Base-by-base conservation (phyloP, 2,888 invertebrate species). In the Gnatocerus cornutus region DNA sequence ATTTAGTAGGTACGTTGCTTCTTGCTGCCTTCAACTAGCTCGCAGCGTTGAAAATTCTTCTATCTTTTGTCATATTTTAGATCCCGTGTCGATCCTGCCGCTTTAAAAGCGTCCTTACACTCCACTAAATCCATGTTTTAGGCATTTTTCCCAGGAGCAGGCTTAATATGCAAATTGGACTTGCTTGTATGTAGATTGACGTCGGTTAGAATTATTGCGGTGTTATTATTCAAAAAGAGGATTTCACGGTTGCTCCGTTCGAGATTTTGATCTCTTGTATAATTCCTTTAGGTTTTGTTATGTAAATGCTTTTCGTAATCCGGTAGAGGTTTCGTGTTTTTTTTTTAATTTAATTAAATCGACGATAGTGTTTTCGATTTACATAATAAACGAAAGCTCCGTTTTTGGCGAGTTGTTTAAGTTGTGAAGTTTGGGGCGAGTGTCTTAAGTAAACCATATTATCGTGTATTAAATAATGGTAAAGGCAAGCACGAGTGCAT, bases 381-480 rank as follows among this genome's bases (percentile, higher is more conserved):
- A 46, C 68, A 61, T 56, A 61, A 62, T 55, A 61, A 68, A 63
- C 41, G 48, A 45, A 48, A 62, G 46, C 62, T 33, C 39, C 39
- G 37, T 55, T 46, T 52, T 43, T 50, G 45, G 39, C 50, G 33
- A 29, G 29, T 46, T 65, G 64, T 69, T 69, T 41, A 58, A 59
- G 12, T 63, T 63, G 63, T 41, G 30, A 53, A 63, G 52, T 50
- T 58, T 48, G 13, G 48, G 56, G 16, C 55, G 53, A 55, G 56
- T 65, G 58, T 62, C 62, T 61, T 61, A 48, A 59, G 64, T 52
- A 69, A 58, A 64, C 65, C 65, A 59, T 59, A 65, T 65, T 61
- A 53, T 65, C 65, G 69, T 53, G 65, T 64, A 64, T 69, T 69
- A 69, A 62, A 63, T 68, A 62, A 68, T 53, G 68, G 53, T 63